Conservation (phyloP, 2,797 vertebrate species). For the Tolypeutes matacus region DNA sequence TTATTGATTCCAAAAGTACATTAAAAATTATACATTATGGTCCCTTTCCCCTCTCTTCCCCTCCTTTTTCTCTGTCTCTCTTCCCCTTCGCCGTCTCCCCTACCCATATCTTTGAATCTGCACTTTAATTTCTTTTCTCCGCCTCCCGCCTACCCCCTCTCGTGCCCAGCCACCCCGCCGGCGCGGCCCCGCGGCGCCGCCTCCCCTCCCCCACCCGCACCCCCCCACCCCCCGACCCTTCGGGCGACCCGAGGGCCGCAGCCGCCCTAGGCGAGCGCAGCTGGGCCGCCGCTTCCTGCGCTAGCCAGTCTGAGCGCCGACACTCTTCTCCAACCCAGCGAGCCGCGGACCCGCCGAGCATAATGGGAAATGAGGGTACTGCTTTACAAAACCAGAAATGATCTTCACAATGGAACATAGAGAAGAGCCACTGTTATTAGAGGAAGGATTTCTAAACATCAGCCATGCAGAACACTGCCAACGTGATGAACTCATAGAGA, state of each 20-base stretch:
- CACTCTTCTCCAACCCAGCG: no score
- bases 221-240: constrained; percentile 64
- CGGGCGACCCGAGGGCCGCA: constrained; percentile 74
- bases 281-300: constrained; percentile 69
- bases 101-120: constrained; percentile 39
- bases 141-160: constrained; percentile 32
- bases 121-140: constrained; percentile 66
- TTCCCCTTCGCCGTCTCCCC: constrained; percentile 57
- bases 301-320: background rate
- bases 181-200: constrained; percentile 81
- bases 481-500: no score
- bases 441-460: constrained; percentile 33
- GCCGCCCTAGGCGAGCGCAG: constrained; percentile 8
- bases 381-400: background rate
- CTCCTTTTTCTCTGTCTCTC: background rate
- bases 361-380: background rate
- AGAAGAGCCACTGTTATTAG: constrained; percentile 43
- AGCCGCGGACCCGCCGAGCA: no score
- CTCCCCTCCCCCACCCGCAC: constrained; percentile 70
- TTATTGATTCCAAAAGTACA: no score
- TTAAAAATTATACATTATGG: no score
- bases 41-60: background rate
- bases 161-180: constrained; percentile 63
- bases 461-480: background rate
- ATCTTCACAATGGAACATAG: constrained; percentile 65